These are phyloP conservation scores for Epiblema foenella DNA, from an alignment of 2,888 invertebrate genomes.

Conservation along the genomic window DNA sequence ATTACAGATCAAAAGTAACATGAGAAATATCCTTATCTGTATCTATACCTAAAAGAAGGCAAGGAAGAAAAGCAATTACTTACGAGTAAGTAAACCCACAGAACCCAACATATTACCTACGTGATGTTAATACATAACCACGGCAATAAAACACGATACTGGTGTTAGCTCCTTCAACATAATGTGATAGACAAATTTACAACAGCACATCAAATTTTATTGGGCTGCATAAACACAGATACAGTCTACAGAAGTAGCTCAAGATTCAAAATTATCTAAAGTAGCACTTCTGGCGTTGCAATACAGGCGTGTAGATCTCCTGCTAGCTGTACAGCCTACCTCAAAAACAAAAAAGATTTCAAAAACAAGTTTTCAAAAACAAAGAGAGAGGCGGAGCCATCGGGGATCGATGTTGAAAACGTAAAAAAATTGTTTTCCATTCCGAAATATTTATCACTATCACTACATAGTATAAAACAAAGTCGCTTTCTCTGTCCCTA, in stretches of 20 bases:
- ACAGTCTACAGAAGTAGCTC: not conserved
- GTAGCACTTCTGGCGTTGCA: no score
- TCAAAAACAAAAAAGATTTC: no score
- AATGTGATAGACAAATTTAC: conserved; percentile 15
- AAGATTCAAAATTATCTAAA: no score
- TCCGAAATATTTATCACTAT: no score
- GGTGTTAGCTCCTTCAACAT: not conserved
- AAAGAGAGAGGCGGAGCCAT: no score
- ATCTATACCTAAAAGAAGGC: not conserved
- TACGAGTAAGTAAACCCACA: not conserved
- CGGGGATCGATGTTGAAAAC: no score
- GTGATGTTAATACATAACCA: not conserved
- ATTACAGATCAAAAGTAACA: not conserved
- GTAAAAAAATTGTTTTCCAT: no score
- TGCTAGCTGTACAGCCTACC: no score
- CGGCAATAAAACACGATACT: conserved; percentile 16
- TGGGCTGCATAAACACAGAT: conserved; percentile 8
- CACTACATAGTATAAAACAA: no score
- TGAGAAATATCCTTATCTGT: not conserved
- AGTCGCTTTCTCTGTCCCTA: no score
- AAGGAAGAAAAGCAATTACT: not conserved
- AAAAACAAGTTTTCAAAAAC: no score
- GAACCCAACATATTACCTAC: not conserved
- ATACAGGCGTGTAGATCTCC: no score
- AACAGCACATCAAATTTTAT: conserved; percentile 10